These are phyloP conservation scores for Myanophis thanlyinensis DNA, from an alignment of 2,113 vertebrate genomes.

Conservation along the genomic window DNA sequence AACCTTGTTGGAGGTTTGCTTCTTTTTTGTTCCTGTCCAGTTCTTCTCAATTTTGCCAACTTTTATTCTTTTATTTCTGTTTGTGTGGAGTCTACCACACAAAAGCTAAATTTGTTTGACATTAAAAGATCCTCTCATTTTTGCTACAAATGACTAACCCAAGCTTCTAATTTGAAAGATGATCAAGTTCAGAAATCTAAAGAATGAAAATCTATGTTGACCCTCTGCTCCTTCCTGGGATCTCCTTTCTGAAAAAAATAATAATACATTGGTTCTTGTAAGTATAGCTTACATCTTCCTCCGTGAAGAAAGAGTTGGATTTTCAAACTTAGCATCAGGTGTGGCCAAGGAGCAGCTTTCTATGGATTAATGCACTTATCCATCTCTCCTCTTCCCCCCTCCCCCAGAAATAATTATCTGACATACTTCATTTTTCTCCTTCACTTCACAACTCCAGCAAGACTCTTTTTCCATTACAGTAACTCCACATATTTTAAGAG, in stretches of 20 bases:
- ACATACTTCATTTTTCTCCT: background rate
- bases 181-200: background rate
- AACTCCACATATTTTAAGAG: background rate
- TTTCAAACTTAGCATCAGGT: background rate
- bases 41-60: background rate
- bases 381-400: background rate
- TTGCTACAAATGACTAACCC: background rate
- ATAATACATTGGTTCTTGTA: background rate
- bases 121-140: background rate
- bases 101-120: background rate
- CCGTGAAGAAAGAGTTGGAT: background rate
- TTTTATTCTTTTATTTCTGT: background rate
- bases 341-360: background rate
- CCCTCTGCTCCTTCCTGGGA: background rate
- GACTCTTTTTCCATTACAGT: background rate
- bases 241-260: background rate
- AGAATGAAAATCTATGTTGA: background rate
- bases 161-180: background rate
- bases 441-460: background rate
- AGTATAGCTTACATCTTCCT: background rate
- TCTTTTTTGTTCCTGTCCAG: background rate
- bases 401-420: background rate
- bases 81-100: background rate
- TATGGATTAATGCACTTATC: background rate
- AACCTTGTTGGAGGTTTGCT: background rate